Conservation (phyloP, 2,888 invertebrate species). For the Gandaritis pyraliata region DNA sequence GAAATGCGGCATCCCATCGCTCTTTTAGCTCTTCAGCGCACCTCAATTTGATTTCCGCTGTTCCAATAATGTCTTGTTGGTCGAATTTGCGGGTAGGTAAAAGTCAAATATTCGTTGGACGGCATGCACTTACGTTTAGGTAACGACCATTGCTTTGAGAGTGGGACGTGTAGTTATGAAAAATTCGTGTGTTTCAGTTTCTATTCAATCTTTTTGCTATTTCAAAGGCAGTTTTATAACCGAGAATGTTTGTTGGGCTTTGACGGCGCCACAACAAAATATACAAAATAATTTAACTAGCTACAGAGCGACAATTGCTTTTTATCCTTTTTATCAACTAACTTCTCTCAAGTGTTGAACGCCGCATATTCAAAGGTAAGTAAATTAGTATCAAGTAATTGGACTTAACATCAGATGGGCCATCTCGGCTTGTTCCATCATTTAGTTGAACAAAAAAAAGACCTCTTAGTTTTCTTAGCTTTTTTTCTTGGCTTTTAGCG, state of each 20-base stretch:
- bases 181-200: conserved; percentile 31
- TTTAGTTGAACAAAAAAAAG: too few relatives aligned
- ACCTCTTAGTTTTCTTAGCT: too few relatives aligned
- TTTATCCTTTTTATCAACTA: neutral
- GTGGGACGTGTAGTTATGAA: conserved; percentile 34
- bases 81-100: conserved; percentile 19
- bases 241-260: conserved; percentile 15
- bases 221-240: conserved; percentile 23
- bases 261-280: conserved; percentile 14
- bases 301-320: neutral
- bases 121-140: conserved; percentile 37
- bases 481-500: too few relatives aligned
- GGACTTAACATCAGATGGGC: too few relatives aligned
- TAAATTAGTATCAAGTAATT: too few relatives aligned
- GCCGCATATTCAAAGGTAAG: too few relatives aligned
- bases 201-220: conserved; percentile 35
- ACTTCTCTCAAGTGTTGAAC: too few relatives aligned
- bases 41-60: conserved; percentile 27
- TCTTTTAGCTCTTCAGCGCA: conserved; percentile 50
- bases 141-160: conserved; percentile 38
- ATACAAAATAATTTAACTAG: too few relatives aligned
- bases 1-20: conserved; percentile 45
- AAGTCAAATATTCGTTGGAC: conserved; percentile 32
- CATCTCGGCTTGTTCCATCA: too few relatives aligned
- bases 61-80: conserved; percentile 35